Evolutionary conservation across 2,888 invertebrate species (phyloP).

Genomic region (Petrophora chlorosata): DNA sequence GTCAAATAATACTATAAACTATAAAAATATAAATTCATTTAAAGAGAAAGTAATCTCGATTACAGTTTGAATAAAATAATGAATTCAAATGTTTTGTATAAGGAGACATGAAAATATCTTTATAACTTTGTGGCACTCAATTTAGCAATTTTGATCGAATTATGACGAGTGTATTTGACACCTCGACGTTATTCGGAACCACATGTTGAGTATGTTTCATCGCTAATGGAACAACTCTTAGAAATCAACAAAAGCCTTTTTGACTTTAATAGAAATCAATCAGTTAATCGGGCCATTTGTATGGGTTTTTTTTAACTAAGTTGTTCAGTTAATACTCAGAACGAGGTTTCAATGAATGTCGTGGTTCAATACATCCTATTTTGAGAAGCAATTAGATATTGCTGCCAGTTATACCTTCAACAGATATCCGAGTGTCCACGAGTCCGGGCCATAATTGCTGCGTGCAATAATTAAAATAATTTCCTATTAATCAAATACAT

Average conservation of each 20-base stretch:
- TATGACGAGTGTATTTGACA: too few relatives aligned
- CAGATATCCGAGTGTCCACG: conserved; percentile 85
- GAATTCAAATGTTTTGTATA: conserved; percentile 29
- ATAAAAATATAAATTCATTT: conserved; percentile 35
- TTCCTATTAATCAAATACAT: conserved; percentile 62
- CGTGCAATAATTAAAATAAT: conserved; percentile 76
- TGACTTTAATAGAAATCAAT: conserved; percentile 17
- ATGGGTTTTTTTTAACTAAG: too few relatives aligned
- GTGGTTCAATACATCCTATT: too few relatives aligned
- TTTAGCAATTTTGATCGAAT: conserved; percentile 23
- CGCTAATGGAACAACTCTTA: too few relatives aligned
- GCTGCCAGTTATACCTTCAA: conserved; percentile 85
- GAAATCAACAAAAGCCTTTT: too few relatives aligned
- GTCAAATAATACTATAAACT: conserved; percentile 37
- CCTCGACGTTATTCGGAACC: too few relatives aligned
- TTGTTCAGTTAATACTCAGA: too few relatives aligned
- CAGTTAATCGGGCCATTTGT: too few relatives aligned
- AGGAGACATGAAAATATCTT: conserved; percentile 28
- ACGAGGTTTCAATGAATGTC: too few relatives aligned
- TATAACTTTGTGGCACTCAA: conserved; percentile 37
- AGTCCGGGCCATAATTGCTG: conserved; percentile 84
- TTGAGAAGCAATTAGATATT: conserved; percentile 68
- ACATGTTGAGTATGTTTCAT: too few relatives aligned
- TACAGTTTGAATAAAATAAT: conserved; percentile 30
- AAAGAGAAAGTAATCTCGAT: conserved; percentile 26